These are phyloP conservation scores for Cuniculus paca DNA, from an alignment of 2,797 vertebrate genomes.

Conservation along the genomic window DNA sequence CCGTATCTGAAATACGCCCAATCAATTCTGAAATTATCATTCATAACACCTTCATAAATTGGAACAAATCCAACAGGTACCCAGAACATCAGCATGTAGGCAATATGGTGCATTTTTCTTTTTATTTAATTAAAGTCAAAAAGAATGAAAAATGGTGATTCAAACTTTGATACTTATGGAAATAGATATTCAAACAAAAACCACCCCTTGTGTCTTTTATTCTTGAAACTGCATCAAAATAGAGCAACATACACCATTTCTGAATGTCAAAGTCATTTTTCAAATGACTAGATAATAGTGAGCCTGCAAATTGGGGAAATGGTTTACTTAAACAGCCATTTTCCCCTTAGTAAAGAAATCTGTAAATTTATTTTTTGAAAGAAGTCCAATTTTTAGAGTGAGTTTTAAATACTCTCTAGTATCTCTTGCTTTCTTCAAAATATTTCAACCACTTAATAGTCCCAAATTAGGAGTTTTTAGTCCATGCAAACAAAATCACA, in stretches of 20 bases:
- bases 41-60: conserved; percentile 69
- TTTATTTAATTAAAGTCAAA: conserved; percentile 55
- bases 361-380: conserved; percentile 52
- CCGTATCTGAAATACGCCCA: conserved; percentile 67
- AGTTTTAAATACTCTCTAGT: conserved; percentile 24
- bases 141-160: conserved; percentile 29
- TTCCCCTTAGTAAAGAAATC: conserved; percentile 31
- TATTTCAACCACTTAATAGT: conserved; percentile 54
- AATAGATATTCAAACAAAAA: conserved; percentile 41
- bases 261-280: conserved; percentile 60
- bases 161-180: not conserved
- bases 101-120: conserved; percentile 30
- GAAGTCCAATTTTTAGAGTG: conserved; percentile 29
- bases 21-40: conserved; percentile 74
- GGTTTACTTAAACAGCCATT: conserved; percentile 50
- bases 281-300: conserved; percentile 16
- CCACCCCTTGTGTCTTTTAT: conserved; percentile 58
- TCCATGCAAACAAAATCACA: not conserved
- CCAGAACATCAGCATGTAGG: conserved; percentile 5
- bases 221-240: conserved; percentile 57
- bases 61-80: conserved; percentile 62
- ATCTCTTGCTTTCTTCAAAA: conserved; percentile 46
- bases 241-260: not conserved
- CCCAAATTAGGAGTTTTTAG: not conserved
- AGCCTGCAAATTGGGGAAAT: not conserved